Base-by-base conservation (phyloP, 2,797 vertebrate genomes). In the Hipposideros larvatus region DNA sequence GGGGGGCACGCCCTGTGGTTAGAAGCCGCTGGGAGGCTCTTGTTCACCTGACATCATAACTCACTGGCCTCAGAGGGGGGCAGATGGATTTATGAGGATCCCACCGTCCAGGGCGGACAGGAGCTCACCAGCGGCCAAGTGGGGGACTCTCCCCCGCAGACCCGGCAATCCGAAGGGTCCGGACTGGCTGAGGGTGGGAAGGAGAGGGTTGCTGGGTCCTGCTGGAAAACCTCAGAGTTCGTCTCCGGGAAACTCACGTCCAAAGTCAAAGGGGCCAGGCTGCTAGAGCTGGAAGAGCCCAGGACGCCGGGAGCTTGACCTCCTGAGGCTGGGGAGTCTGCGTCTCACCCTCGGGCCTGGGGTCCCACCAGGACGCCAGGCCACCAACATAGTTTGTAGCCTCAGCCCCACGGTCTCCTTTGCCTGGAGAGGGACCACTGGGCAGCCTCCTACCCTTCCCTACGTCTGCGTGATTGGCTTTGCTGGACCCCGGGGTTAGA, bases 51-150 rank as follows among this genome's bases (percentile, higher is more conserved):
- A 79, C 4, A 0, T 46, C 48, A 22, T 70, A 65, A 85, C 22
- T 95, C 82, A 88, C 59, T 22, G 48, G n/a, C 61, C 82, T 73
- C 68, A 19, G 65, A 90, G 51, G 28, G 41, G 78, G 43, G 88
- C 22, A 14, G 91, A 55, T 21, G 34, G 79, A 31, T 93, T 97
- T 83, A 85, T 48, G 70, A 41, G 55, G 75, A 70, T 53, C 82
- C 65, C 6, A 28, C 10, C 34, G 66, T 43, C 26, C 53, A 63
- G 37, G 51, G 48, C 66, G 2, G 16, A 75, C 73, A 65, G 11
- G 63, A 86, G 65, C 57, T 75, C 11, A 9, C 2, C 53, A 75
- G 53, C 46, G 3, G 24, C 68, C 61, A 80, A n/a, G 21, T 46
- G 15, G 41, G 78, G n/a, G 16, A 63, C 19, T 19, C 19, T 61